Base-by-base conservation (phyloP, 2,888 invertebrate genomes). In the Crossocerus cetratus region DNA sequence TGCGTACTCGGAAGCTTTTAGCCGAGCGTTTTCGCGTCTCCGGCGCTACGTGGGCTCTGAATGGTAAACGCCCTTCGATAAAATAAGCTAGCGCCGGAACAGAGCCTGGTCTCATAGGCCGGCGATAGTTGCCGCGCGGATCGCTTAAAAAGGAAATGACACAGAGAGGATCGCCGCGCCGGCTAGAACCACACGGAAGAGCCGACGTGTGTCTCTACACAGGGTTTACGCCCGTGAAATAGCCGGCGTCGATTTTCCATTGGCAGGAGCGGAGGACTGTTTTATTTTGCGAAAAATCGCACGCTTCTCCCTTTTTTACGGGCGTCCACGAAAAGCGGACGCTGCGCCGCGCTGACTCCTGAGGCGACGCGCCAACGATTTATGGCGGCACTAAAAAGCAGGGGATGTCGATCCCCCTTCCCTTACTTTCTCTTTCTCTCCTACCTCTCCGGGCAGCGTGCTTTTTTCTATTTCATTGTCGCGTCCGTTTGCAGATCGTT, bases 251-350 rank as follows among this genome's bases (percentile, higher is more conserved):
- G 74, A 81, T 81, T 81, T 78, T 75, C 78, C 74, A 81, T 80
- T 74, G 69, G 49, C 14, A 53, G 43, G 65, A 45, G 61, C n/a
- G n/a, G n/a, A n/a, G 49, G 55, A 59, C 55, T 76, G 64, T 73
- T 80, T 78, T 81, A 72, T 80, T 78, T 81, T 68, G 62, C 43
- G 32, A 73, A 80, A 78, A 49, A 78, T 74, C 65, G 59, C 57
- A 18, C 54, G 59, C 58, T 63, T 63, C 72, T 77, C 73, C 77
- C 4, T 16, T 49, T 49, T 49, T 49, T 49, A n/a, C 49, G 16
- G 16, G 49, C 3, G 16, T 1, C 5, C 32, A 32, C 32, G 32
- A 32, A 32, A 32, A 3, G 11, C 32, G 32, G 32, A 77, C 45
- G 72, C n/a, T n/a, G 65, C 18, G 5, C 32, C 42, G 20, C 58